These are phyloP conservation scores for Phyllostomus discolor DNA, from an alignment of 2,113 vertebrate species.

Conservation along the genomic window DNA sequence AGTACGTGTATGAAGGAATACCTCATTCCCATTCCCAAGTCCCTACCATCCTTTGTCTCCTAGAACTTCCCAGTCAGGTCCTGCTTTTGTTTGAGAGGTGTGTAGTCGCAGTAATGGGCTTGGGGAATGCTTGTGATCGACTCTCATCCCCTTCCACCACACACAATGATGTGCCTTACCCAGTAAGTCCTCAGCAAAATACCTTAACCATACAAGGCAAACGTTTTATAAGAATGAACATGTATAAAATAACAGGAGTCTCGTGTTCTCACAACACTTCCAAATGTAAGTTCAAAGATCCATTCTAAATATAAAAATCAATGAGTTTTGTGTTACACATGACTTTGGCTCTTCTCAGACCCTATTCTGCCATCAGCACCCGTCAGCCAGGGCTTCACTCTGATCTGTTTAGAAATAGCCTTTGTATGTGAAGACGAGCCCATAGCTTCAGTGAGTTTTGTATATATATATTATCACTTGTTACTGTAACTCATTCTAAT, in stretches of 20 bases:
- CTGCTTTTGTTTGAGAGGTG: neutral
- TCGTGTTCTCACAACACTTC: neutral
- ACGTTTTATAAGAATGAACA: neutral
- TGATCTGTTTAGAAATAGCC: slow-evolving; percentile 6
- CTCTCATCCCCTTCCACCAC: neutral
- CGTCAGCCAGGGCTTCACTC: neutral
- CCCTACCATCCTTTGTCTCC: neutral
- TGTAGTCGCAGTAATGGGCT: neutral
- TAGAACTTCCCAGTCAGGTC: neutral
- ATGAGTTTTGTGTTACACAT: neutral
- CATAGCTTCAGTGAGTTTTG: neutral
- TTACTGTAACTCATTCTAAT: slow-evolving; percentile 46
- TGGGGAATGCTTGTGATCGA: neutral
- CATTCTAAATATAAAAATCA: slow-evolving; percentile 22
- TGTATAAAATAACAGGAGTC: neutral
- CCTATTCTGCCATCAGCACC: neutral
- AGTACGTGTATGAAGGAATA: neutral
- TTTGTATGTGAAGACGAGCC: neutral
- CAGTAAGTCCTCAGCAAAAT: neutral
- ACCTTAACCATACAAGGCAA: neutral
- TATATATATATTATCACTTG: slow-evolving; percentile 21
- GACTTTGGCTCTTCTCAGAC: neutral
- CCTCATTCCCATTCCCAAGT: neutral
- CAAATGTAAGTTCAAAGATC: neutral
- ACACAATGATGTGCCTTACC: neutral